Evolutionary conservation across 2,113 vertebrate genomes (phyloP), one percentile per base, ranked within the genome.

Genomic region (Macquaria australasica): DNA sequence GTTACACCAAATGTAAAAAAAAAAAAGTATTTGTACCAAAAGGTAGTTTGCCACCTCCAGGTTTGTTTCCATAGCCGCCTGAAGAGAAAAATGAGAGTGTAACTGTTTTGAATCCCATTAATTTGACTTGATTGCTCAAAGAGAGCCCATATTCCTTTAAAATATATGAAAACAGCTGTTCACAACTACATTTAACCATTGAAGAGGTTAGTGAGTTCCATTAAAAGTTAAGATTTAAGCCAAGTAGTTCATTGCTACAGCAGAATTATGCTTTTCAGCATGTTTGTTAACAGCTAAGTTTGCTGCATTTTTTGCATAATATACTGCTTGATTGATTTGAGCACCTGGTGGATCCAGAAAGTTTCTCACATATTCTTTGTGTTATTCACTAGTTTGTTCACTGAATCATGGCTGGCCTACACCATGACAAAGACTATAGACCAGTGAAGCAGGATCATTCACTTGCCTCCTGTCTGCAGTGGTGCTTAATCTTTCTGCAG

Each of bases 51-150:
- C 97, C 97, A 82, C 97, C 97, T 51, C 86, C 96, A 90, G 95
- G 95, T 82, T 97, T 97, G 83, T 97, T 92, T 88, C 97, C 97
- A 51, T 96, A 97, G 79, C 94, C 97, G 92, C 97, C 98, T 99
- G 88, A 73, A 55, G 62, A 91, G 91, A 90, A 77, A 85, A 25
- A 86, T 0, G 23, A 43, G 81, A 86, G 25, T 34, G 8, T 45
- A 21, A 69, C 50, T 37, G 25, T 63, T 58, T 74, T 58, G 21
- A 77, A 72, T 73, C 12, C 20, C 7, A 63, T 56, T 51, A 34
- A 72, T 59, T 81, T 28, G 28, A 70, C 20, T n/a, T 28, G 8
- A 64, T 39, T 63, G 18, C 18, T 63, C 34, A 21, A 37, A 34
- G 59, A 60, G 6, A 34, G 6, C 5, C 3, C 20, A 41, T 3